phyloP scores from a whole-genome alignment of 2,888 invertebrate species.

The Cosmopolites sordidus region DNA sequence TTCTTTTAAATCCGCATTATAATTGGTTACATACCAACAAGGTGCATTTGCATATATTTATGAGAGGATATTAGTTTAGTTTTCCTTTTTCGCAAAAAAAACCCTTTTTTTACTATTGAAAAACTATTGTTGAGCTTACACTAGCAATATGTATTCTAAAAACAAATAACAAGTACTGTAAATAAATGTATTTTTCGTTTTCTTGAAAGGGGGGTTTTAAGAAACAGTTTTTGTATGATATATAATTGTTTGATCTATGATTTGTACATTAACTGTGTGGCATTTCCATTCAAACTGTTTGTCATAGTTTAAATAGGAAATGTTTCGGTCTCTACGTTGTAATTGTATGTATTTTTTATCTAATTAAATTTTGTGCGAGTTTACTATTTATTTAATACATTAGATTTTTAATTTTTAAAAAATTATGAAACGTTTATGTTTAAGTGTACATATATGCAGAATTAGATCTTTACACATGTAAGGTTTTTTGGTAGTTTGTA shows the following conservation, averaged over 20 bases:
- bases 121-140: not conserved
- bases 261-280: slow-evolving; percentile 20
- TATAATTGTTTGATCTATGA: not conserved
- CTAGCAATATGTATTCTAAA: not conserved
- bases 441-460: not conserved
- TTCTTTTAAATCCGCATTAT: too few relatives aligned
- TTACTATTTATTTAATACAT: not conserved
- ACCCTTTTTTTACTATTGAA: too few relatives aligned
- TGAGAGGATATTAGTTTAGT: too few relatives aligned
- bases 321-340: slow-evolving; percentile 5
- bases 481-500: too few relatives aligned
- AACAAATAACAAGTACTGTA: not conserved
- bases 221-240: slow-evolving; percentile 22
- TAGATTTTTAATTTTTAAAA: not conserved
- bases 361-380: not conserved
- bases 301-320: slow-evolving; percentile 14
- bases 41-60: too few relatives aligned
- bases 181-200: slow-evolving; percentile 4
- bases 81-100: too few relatives aligned
- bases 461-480: too few relatives aligned
- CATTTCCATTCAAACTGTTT: slow-evolving; percentile 13
- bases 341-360: not conserved
- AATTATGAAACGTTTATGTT: not conserved
- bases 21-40: too few relatives aligned
- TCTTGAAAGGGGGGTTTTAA: not conserved